Conservation (phyloP, 2,113 vertebrate species). For the Planiliza haematocheilus region DNA sequence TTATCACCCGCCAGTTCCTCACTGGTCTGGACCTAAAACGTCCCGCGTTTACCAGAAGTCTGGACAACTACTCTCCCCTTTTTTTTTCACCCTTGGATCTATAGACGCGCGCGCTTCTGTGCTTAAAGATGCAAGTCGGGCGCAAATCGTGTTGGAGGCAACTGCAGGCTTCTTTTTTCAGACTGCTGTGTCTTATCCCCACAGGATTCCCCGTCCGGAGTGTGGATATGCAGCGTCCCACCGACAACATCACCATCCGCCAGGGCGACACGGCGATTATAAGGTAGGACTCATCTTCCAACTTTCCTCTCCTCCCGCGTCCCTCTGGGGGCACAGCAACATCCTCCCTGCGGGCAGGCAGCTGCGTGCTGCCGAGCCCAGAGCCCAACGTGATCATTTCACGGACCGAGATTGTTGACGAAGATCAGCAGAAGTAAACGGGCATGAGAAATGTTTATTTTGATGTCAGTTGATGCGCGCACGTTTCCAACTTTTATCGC, state of each 20-base stretch:
- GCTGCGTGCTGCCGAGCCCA: background rate
- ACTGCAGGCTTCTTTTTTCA: slow-evolving; percentile 95
- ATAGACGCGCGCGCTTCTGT: slow-evolving; percentile 61
- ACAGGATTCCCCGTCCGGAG: slow-evolving; percentile 99
- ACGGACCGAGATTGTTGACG: no score
- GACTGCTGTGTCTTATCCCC: slow-evolving; percentile 98
- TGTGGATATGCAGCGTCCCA: slow-evolving; percentile 98
- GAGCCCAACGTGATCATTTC: background rate
- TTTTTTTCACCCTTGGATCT: slow-evolving; percentile 70
- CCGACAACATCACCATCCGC: slow-evolving; percentile 99
- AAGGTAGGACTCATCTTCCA: slow-evolving; percentile 86
- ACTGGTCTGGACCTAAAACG: slow-evolving; percentile 66
- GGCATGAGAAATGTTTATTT: background rate
- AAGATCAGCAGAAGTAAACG: background rate
- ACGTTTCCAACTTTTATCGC: slow-evolving; percentile 28
- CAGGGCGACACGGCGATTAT: slow-evolving; percentile 98
- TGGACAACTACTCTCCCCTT: slow-evolving; percentile 58
- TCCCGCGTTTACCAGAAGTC: slow-evolving; percentile 57
- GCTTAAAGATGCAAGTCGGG: slow-evolving; percentile 87
- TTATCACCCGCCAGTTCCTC: background rate
- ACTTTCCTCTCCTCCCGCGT: slow-evolving; percentile 53
- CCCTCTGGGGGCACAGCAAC: slow-evolving; percentile 14
- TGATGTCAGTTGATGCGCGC: background rate
- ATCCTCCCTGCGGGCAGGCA: background rate
- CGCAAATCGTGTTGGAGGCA: slow-evolving; percentile 93